phyloP scores from a whole-genome alignment of 2,113 vertebrate species.

The Nestor notabilis region DNA sequence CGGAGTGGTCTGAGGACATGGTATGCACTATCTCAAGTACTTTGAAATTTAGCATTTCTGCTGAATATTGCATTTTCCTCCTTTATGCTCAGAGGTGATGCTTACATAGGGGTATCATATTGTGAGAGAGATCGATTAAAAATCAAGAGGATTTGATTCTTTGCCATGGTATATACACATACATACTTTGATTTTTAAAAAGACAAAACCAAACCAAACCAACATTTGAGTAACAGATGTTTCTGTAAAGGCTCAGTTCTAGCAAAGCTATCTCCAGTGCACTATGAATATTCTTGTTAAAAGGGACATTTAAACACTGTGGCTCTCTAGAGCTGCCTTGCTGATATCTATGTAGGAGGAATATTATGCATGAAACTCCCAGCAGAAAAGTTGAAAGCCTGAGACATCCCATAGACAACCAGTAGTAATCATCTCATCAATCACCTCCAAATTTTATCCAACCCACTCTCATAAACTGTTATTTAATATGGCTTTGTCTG shows the following conservation, averaged over 20 bases:
- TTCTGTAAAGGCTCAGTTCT: not conserved
- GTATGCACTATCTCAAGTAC: not conserved
- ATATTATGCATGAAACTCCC: conserved; percentile 3
- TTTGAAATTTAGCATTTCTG: not conserved
- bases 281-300: not conserved
- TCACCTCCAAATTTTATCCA: conserved; percentile 64
- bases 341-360: not conserved
- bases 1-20: not conserved
- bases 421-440: conserved; percentile 56
- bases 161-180: not conserved
- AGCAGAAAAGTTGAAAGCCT: conserved; percentile 54
- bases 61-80: not conserved
- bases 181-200: not conserved
- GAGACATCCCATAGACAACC: conserved; percentile 50
- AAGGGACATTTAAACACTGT: conserved; percentile 1
- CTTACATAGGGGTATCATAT: not conserved
- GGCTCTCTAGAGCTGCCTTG: not conserved
- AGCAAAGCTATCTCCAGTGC: not conserved
- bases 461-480: conserved; percentile 44
- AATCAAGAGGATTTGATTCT: not conserved
- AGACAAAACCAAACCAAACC: not conserved
- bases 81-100: not conserved
- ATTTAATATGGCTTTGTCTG: conserved; percentile 66
- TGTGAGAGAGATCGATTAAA: not conserved
- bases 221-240: not conserved